Conservation (phyloP, 2,888 invertebrate genomes). For the Platynereis dumerilii region DNA sequence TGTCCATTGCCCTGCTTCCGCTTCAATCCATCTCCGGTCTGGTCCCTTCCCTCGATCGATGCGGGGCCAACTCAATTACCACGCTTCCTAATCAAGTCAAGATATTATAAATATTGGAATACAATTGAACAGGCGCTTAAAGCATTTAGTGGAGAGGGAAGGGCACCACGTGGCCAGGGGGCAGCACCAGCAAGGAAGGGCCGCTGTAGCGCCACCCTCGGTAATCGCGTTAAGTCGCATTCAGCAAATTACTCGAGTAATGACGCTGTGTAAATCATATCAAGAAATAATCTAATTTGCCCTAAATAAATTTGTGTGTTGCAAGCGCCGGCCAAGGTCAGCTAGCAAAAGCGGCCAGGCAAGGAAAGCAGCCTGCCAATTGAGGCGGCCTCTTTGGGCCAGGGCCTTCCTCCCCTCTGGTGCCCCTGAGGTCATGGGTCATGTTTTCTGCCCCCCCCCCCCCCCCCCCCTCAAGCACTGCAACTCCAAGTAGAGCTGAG, state of each 20-base stretch:
- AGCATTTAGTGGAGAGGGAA: conserved; percentile 18
- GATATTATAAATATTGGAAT: conserved; percentile 29
- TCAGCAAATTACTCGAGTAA: conserved; percentile 27
- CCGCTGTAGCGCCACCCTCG: conserved; percentile 14
- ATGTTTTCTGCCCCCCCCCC: too few species aligned
- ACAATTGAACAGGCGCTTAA: conserved; percentile 17
- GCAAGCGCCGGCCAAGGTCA: conserved; percentile 4
- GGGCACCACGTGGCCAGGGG: neutral
- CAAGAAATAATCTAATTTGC: conserved; percentile 24
- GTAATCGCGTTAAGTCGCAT: conserved; percentile 23
- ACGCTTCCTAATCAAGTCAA: conserved; percentile 25
- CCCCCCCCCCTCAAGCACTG: too few species aligned
- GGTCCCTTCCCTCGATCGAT: too few species aligned
- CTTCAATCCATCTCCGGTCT: too few species aligned
- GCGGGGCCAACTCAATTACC: conserved; percentile 16
- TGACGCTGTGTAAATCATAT: conserved; percentile 27
- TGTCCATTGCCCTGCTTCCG: too few species aligned
- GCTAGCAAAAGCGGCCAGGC: neutral
- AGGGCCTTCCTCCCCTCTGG: neutral
- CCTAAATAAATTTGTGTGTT: conserved; percentile 20
- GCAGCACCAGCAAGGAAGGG: neutral
- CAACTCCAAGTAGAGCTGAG: too few species aligned
- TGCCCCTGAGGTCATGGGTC: neutral
- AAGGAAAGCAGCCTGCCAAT: too few species aligned
- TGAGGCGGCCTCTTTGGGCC: neutral